Percentiles rank a stretch among this genome's conserved stretches.
These are phyloP conservation scores for Excalfactoria chinensis DNA, from an alignment of 2,113 vertebrate genomes.

Conservation along the genomic window DNA sequence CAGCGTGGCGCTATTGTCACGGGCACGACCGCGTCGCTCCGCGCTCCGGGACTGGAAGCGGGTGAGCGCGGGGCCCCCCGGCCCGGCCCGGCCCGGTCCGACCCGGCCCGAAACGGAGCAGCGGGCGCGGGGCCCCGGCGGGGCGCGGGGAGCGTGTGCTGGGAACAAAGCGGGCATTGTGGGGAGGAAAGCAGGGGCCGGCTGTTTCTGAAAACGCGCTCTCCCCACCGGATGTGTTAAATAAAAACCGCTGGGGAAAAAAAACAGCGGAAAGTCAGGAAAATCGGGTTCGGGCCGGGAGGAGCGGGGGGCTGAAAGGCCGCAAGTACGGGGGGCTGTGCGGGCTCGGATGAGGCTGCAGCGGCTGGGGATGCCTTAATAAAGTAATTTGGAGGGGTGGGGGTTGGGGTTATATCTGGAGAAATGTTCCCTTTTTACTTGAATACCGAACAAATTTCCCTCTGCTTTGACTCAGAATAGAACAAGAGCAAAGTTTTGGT, in stretches of 20 bases:
- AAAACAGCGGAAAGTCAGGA: slow-evolving; percentile 11
- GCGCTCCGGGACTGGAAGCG: background rate
- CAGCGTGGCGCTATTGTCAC: background rate
- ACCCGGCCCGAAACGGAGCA: background rate
- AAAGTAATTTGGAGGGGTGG: background rate
- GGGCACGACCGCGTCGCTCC: background rate
- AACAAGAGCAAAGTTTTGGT: background rate
- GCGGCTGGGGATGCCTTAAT: background rate
- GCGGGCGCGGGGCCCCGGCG: background rate
- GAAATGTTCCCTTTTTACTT: background rate
- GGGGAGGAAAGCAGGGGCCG: slow-evolving; percentile 36
- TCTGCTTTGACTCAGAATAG: background rate
- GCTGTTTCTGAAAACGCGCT: slow-evolving; percentile 15
- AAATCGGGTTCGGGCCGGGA: background rate
- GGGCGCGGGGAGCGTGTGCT: slow-evolving; percentile 31
- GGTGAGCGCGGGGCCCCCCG: background rate
- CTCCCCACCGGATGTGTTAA: slow-evolving; percentile 56
- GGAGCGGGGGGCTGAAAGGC: background rate
- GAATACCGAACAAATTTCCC: background rate
- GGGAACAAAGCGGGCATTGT: slow-evolving; percentile 43
- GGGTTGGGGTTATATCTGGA: background rate
- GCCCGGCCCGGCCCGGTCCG: background rate
- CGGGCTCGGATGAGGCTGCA: background rate
- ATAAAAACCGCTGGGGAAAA: slow-evolving; percentile 31
- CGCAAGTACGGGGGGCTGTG: background rate